Evolutionary conservation across 2,888 invertebrate species (phyloP).

Genomic region (Coleophora deauratella): DNA sequence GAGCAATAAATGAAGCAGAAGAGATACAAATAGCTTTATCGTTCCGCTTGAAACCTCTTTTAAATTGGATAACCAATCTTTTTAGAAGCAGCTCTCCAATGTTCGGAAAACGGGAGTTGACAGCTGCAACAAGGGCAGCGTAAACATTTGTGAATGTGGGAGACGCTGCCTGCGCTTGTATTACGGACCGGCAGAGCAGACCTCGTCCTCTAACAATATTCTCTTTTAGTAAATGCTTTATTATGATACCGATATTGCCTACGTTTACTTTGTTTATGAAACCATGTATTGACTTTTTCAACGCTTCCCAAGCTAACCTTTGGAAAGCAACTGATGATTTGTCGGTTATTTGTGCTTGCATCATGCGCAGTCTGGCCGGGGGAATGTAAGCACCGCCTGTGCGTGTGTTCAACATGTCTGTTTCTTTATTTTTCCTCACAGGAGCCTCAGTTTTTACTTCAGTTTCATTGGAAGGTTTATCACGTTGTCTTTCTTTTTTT

Average conservation of each 20-base stretch:
- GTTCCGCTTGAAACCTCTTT: constrained; percentile 93
- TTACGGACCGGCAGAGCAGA: constrained; percentile 91
- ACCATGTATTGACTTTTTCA: constrained; percentile 99
- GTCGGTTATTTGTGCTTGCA: constrained; percentile 97
- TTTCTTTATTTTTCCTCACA: constrained; percentile 50
- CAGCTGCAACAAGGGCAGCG: constrained; percentile 94
- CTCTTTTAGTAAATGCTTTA: constrained; percentile 92
- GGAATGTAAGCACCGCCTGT: constrained; percentile 99
- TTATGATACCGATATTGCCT: constrained; percentile 93
- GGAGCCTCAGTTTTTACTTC: constrained; percentile 35
- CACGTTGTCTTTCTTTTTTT: constrained; percentile 36
- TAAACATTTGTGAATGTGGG: constrained; percentile 98
- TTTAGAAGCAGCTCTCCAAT: constrained; percentile 94
- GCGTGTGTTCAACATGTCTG: constrained; percentile 84
- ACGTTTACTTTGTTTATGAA: constrained; percentile 98
- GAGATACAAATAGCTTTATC: constrained; percentile 94
- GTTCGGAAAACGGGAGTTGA: constrained; percentile 98
- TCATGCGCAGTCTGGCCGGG: constrained; percentile 93
- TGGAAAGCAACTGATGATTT: constrained; percentile 97
- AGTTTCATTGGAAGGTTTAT: constrained; percentile 22
- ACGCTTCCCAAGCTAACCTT: constrained; percentile 97
- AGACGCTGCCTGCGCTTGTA: constrained; percentile 97
- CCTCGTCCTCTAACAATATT: constrained; percentile 98
- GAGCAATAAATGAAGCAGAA: constrained; percentile 94
- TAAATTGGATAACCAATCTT: constrained; percentile 94